These are phyloP conservation scores for Lycaon pictus DNA, from an alignment of 2,113 vertebrate genomes.

Conservation along the genomic window DNA sequence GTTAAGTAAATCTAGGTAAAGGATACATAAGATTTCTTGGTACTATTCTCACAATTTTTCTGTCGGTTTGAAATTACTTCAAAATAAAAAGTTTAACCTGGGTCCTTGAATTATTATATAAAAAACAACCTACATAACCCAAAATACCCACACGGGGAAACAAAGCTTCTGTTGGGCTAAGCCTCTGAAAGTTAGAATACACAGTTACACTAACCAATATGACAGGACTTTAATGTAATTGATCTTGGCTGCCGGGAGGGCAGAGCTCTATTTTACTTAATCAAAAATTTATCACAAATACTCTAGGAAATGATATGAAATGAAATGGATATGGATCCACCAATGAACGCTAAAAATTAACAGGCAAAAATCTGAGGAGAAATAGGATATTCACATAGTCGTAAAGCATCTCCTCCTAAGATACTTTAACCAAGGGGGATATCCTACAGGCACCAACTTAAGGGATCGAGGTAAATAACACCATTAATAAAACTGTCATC, in stretches of 20 bases:
- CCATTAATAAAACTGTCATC: slow-evolving; percentile 25
- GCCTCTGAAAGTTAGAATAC: not conserved
- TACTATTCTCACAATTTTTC: slow-evolving; percentile 36
- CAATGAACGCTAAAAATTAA: slow-evolving; percentile 54
- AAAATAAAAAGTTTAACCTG: slow-evolving; percentile 31
- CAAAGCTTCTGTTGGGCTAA: not conserved
- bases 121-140: not conserved
- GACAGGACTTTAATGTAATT: slow-evolving; percentile 31
- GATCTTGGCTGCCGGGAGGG: slow-evolving; percentile 24
- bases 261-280: not conserved
- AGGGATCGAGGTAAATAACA: not conserved
- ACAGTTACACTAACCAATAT: not conserved
- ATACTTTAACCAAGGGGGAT: not conserved
- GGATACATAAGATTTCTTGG: not conserved
- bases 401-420: not conserved
- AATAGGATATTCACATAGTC: not conserved
- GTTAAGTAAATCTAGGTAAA: slow-evolving; percentile 54
- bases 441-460: not conserved
- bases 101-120: slow-evolving; percentile 15
- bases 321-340: not conserved
- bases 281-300: slow-evolving; percentile 59
- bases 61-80: slow-evolving; percentile 32
- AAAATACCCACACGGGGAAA: not conserved
- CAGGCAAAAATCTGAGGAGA: slow-evolving; percentile 21
- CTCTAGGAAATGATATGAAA: not conserved